A percentile compares a stretch with the other conserved stretches of the same genome.
phyloP scores from a whole-genome alignment of 1,140 invertebrate genomes.

The Drepana arcuata region DNA sequence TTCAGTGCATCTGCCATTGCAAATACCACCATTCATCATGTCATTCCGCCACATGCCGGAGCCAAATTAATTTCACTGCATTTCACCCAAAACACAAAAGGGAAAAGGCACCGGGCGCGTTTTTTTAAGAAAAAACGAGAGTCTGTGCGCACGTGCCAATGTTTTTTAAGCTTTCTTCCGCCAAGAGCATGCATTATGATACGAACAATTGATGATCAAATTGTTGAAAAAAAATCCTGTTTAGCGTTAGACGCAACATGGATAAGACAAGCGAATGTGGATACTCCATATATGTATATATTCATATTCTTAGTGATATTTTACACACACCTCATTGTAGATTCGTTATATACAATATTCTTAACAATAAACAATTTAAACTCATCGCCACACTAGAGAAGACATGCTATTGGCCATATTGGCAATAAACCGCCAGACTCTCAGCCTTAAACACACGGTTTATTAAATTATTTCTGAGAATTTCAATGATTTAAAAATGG shows the following conservation, averaged over 20 bases:
- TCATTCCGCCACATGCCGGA: slow-evolving; percentile 50
- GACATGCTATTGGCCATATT: too few relatives aligned
- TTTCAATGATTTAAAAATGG: too few relatives aligned
- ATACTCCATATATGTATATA: too few relatives aligned
- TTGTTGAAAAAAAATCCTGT: slow-evolving; percentile 47
- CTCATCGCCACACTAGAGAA: too few relatives aligned
- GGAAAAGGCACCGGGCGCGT: slow-evolving; percentile 18
- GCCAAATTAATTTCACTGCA: slow-evolving; percentile 43
- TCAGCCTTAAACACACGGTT: too few relatives aligned
- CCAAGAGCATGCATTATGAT: slow-evolving; percentile 19
- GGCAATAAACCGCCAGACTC: too few relatives aligned
- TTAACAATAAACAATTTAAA: neutral
- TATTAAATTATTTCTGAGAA: too few relatives aligned
- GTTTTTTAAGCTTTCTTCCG: slow-evolving; percentile 27
- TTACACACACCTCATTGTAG: neutral
- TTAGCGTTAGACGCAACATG: slow-evolving; percentile 7
- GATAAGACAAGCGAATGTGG: slow-evolving; percentile 22
- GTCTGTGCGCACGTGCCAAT: slow-evolving; percentile 53
- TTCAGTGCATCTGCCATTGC: slow-evolving; percentile 17
- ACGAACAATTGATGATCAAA: slow-evolving; percentile 57
- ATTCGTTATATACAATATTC: neutral
- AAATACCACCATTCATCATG: slow-evolving; percentile 19
- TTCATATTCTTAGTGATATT: too few relatives aligned
- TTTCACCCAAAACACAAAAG: slow-evolving; percentile 24
- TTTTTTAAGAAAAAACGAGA: slow-evolving; percentile 61